Base-by-base conservation (phyloP, 64 coral and sea anemone genomes). In the Catalaphyllia jardinei region DNA sequence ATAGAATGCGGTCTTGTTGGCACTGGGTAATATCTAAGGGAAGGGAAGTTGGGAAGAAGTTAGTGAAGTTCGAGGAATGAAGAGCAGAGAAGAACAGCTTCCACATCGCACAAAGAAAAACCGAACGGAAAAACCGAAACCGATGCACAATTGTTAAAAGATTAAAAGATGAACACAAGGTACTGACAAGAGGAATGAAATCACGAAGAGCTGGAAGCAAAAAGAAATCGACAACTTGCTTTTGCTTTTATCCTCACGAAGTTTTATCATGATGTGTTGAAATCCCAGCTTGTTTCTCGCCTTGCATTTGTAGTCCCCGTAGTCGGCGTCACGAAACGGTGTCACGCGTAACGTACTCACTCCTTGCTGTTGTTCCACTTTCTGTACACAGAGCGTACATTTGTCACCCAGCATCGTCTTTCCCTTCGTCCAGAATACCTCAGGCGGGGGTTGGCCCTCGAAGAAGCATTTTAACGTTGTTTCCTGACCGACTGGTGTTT, bases 281-380 rank as follows among this genome's bases (percentile, higher is more conserved):
- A 92, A 92, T 87, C 90, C 90, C 63, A 87, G 61, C 38, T 79
- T 52, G 63, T 92, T 92, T 71, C 75, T 54, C 22, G 54, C 90
- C 59, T 67, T 92, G 31, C 90, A 92, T 2, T 55, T 60, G 61
- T 92, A 92, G 12, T 87, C 78, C 22, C 90, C 90, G 38, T 79
- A 92, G 60, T 92, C 90, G 64, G 30, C 29, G 60, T 87, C 71
- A 62, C 90, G 90, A 73, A 79, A 92, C 10, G 90, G 90, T 24
- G 83, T 92, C 73, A 92, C 90, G 28, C 73, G 83, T 55, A 92
- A 77, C 61, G 79, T 86, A 71, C 82, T 73, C 81, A 64, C 28
- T 71, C 90, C 75, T 30, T 54, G 33, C n/a, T 22, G 55, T 63
- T 92, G 77, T 33, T 87, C 72, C 28, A 87, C 75, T 76, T 79